Conservation (phyloP, 1,140 invertebrate genomes). For the Pachyrhynchus sulphureomaculatus region DNA sequence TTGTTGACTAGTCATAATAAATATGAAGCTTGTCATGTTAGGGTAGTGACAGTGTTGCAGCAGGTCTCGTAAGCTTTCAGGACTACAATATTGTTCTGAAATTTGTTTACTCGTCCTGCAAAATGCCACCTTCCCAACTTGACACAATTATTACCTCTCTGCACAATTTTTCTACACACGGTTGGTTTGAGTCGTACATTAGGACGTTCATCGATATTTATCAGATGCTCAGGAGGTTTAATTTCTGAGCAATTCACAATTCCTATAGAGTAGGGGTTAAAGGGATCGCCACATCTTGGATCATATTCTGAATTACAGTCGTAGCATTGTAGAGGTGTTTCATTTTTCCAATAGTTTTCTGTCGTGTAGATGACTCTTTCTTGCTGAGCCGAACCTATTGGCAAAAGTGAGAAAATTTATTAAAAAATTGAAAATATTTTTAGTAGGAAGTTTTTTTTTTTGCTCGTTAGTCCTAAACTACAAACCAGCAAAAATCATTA, state of each 20-base stretch:
- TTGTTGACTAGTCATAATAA: too few relatives aligned
- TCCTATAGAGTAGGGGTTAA: conserved; percentile 77
- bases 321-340: conserved; percentile 60
- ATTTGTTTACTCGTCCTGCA: too few relatives aligned
- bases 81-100: too few relatives aligned
- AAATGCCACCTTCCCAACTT: too few relatives aligned
- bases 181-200: conserved; percentile 58
- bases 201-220: conserved; percentile 39
- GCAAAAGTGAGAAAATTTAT: too few relatives aligned
- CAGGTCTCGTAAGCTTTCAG: too few relatives aligned
- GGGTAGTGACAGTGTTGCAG: too few relatives aligned
- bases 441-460: too few relatives aligned
- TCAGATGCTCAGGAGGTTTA: conserved; percentile 68
- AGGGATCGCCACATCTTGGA: conserved; percentile 81
- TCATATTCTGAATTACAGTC: conserved; percentile 85
- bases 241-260: conserved; percentile 80
- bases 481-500: too few relatives aligned
- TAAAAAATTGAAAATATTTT: too few relatives aligned
- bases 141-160: conserved; percentile 76
- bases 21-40: too few relatives aligned
- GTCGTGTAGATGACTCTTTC: conserved; percentile 2
- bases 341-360: conserved; percentile 15
- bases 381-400: neutral
- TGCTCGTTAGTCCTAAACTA: too few relatives aligned
- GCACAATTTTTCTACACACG: conserved; percentile 76